A percentile compares a stretch with the other conserved stretches of the same genome.
These are phyloP conservation scores for Gnathonemus longibarbis DNA, from an alignment of 2,113 vertebrate genomes.

Conservation along the genomic window DNA sequence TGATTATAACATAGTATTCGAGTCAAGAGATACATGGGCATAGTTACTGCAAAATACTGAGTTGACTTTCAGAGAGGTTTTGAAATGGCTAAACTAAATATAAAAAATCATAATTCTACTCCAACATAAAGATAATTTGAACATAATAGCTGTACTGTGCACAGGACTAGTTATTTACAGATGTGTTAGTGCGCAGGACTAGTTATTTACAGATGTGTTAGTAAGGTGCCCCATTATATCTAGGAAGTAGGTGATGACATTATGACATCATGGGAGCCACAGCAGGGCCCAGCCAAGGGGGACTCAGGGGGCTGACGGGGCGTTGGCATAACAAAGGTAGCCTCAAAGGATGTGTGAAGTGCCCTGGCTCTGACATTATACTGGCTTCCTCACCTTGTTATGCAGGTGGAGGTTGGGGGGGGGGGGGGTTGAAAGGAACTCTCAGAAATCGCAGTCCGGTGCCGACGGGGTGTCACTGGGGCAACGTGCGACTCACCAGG, in stretches of 20 bases:
- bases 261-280: background rate
- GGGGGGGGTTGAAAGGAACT: conserved; percentile 21
- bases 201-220: background rate
- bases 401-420: conserved; percentile 24
- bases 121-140: background rate
- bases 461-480: conserved; percentile 27
- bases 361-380: conserved; percentile 2
- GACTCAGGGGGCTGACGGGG: background rate
- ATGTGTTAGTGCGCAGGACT: no score
- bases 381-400: conserved; percentile 33
- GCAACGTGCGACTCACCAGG: conserved; percentile 34
- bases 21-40: background rate
- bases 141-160: background rate
- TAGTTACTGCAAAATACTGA: background rate
- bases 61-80: background rate
- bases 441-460: conserved; percentile 40
- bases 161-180: no score
- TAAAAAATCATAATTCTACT: background rate
- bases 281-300: background rate
- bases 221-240: background rate
- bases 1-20: background rate
- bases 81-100: background rate
- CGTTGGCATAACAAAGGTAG: conserved; percentile 39
- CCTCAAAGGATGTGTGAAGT: conserved; percentile 28
- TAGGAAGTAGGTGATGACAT: background rate